Evolutionary conservation across 2,888 invertebrate species (phyloP), one percentile per base, ranked within the genome.

Genomic region (Harpagoxenus sublaevis): DNA sequence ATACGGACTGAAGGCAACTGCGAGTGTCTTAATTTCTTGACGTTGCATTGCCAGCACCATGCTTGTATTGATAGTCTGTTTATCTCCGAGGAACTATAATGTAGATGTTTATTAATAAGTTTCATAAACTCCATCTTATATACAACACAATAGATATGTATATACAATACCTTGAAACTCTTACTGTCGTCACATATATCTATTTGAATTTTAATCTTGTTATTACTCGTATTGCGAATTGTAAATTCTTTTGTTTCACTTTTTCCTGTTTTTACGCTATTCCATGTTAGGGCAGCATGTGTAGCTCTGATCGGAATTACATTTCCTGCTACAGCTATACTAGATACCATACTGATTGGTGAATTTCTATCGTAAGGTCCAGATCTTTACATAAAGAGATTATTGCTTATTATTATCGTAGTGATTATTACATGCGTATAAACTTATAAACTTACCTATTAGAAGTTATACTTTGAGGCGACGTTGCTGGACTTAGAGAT

Each of bases 211-310:
- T 96, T 95, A 8, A 97, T 94, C 71, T 96, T 96, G 89, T 96
- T 96, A 55, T 95, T 94, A 12, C 96, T 95, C 12, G 95, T 96
- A 90, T 97, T 97, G 84, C 96, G 96, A 79, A 96, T 94, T 39
- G 95, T 95, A 92, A 97, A 96, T 65, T 96, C 95, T 88, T 96
- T 96, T 0, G 94, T 95, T 0, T 95, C 95, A 28, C 95, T 95
- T 86, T 96, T 96, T 48, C 96, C 96, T 12, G 96, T 92, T 91
- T 96, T 96, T 2, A 96, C 94, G 89, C 96, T 96, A 45, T 96
- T 96, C 97, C 97, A 97, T 23, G 96, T 95, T 8, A 97, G 89
- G 86, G 96, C 96, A 10, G 95, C 94, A 60, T 96, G 95, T 0
- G 96, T 96, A 1, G 96, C 95, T 91, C 96, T 96, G 15, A 97